Base-by-base conservation (phyloP, 2,113 vertebrate genomes). In the Phycodurus eques region DNA sequence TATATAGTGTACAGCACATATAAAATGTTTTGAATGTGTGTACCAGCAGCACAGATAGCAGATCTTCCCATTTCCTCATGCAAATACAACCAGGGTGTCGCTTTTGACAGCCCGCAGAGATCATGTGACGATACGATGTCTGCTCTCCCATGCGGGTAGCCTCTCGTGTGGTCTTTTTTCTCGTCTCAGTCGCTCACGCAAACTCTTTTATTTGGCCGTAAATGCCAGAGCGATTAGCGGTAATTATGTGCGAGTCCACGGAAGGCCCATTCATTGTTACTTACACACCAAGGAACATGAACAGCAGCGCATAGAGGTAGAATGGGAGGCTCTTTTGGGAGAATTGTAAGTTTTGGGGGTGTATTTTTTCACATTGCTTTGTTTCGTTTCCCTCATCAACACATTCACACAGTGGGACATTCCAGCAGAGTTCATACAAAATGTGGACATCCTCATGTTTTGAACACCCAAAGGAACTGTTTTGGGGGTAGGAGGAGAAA, bases 241-340 rank as follows among this genome's bases (percentile, higher is more conserved):
- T 88, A 91, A 91, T 91, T 90, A 90, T 85, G 87, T 83, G 65
- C 69, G 53, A 83, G 83, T 53, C 84, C 71, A 76, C 70, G 47
- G 54, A 83, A 61, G 75, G 74, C 69, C 73, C 62, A 64, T 67
- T 75, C 74, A 80, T 64, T 76, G 77, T 89, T 91, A 86, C 67
- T 88, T 71, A 70, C 85, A 85, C 88, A 87, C 75, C 78, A 82
- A 76, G 62, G 76, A 80, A 69, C 86, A 86, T 53, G 83, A 84
- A 91, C 84, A 91, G 77, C 76, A 77, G 65, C 72, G 83, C 80
- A 71, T 64, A 83, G 67, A 87, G 62, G 33, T 67, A 65, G 33
- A 42, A 14, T 7, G 74, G 71, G 35, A 68, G 49, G 61, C 59
- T 61, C 31, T 17, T 20, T 44, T 14, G 39, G 35, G 61, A 42